Percentiles rank a stretch among this genome's conserved stretches.
These are phyloP conservation scores for Australoheros scitulus DNA, from an alignment of 2,113 vertebrate genomes.

Conservation along the genomic window DNA sequence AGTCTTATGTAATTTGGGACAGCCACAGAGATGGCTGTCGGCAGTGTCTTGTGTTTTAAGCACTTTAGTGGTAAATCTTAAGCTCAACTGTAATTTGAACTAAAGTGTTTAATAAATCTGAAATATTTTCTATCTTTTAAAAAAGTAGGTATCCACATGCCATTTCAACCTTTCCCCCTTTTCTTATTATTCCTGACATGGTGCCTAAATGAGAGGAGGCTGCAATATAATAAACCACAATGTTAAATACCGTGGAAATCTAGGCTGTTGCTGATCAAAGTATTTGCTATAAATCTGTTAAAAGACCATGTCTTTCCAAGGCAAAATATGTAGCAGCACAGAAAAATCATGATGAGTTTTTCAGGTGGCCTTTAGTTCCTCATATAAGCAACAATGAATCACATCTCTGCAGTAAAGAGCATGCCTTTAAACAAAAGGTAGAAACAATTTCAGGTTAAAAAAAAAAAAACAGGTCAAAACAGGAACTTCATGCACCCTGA, in stretches of 20 bases:
- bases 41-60: neutral
- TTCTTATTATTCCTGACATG: slow-evolving; percentile 28
- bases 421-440: neutral
- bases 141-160: neutral
- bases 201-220: slow-evolving; percentile 2
- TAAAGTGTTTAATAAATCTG: slow-evolving; percentile 5
- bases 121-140: neutral
- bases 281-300: slow-evolving; percentile 46
- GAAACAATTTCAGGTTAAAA: neutral
- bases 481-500: slow-evolving; percentile 16
- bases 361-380: slow-evolving; percentile 44
- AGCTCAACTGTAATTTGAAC: neutral
- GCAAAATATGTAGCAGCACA: slow-evolving; percentile 39
- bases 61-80: neutral
- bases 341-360: slow-evolving; percentile 60
- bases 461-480: slow-evolving; percentile 22
- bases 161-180: slow-evolving; percentile 1
- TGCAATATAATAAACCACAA: slow-evolving; percentile 1
- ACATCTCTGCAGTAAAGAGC: slow-evolving; percentile 2
- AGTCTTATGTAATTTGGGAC: slow-evolving; percentile 20
- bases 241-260: slow-evolving; percentile 30
- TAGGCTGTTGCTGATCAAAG: slow-evolving; percentile 35
- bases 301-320: slow-evolving; percentile 44
- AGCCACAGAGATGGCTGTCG: neutral
- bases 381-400: slow-evolving; percentile 26